A percentile compares a stretch with the other conserved stretches of the same genome.
Conservation (phyloP, 2,797 vertebrate genomes). For the Rallus crepitans region DNA sequence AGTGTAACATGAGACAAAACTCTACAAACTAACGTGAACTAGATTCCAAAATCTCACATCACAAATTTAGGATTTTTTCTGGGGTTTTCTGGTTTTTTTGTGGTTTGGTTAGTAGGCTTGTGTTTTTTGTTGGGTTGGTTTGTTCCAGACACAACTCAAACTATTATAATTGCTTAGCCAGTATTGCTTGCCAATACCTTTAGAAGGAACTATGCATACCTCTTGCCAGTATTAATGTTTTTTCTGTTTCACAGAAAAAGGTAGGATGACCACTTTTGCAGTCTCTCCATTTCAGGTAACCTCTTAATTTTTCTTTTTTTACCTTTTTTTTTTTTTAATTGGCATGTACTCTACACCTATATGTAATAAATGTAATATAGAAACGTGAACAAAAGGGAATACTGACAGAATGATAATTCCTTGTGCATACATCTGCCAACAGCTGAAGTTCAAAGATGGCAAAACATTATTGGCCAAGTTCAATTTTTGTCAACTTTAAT, state of each 20-base stretch:
- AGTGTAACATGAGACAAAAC: background rate
- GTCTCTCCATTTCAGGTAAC: background rate
- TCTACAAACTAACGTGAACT: background rate
- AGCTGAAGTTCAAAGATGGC: background rate
- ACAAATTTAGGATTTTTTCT: background rate
- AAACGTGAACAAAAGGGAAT: background rate
- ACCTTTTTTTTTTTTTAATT: background rate
- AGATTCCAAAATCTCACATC: background rate
- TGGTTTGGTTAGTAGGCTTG: no score
- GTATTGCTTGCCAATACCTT: background rate
- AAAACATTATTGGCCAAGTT: background rate
- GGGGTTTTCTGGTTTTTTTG: background rate
- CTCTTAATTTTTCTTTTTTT: background rate
- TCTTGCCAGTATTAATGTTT: background rate
- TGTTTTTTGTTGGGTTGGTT: background rate
- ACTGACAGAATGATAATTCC: background rate
- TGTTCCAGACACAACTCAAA: background rate
- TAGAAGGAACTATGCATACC: background rate
- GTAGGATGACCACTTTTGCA: background rate
- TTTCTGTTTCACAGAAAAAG: background rate
- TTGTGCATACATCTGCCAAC: background rate
- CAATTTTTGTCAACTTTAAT: background rate
- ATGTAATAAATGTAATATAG: fast-evolving
- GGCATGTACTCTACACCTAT: background rate
- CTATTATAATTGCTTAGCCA: background rate